Conservation (phyloP, 2,113 vertebrate genomes). For the Epinephelus cyanopodus region DNA sequence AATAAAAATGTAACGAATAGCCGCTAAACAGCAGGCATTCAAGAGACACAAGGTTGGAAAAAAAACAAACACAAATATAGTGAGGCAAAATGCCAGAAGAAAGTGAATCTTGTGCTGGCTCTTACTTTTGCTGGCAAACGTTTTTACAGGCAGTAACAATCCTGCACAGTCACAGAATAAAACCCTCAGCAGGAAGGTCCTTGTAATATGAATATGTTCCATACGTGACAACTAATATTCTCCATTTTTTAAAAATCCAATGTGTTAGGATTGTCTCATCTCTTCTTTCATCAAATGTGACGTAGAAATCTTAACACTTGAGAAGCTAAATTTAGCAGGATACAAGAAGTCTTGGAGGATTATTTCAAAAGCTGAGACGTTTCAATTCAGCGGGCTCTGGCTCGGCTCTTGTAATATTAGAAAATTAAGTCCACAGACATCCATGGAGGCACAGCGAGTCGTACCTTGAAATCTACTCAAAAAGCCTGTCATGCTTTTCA, state of each 20-base stretch:
- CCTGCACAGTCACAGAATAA: neutral
- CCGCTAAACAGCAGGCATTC: no score
- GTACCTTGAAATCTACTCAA: slow-evolving; percentile 40
- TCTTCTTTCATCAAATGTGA: neutral
- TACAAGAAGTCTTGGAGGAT: slow-evolving; percentile 14
- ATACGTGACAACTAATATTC: neutral
- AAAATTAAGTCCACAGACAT: slow-evolving; percentile 27
- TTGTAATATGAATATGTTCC: neutral
- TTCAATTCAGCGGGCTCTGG: slow-evolving; percentile 12
- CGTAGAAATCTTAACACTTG: neutral
- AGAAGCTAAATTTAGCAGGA: slow-evolving; percentile 12
- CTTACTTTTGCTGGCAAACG: no score
- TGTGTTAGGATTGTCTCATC: neutral
- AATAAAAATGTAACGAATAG: no score
- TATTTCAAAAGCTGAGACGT: slow-evolving; percentile 3
- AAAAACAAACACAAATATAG: no score
- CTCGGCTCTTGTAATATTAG: slow-evolving; percentile 6
- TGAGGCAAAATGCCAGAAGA: no score
- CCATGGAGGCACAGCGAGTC: neutral
- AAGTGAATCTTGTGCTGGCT: no score
- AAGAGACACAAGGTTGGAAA: no score
- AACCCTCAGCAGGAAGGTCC: neutral
- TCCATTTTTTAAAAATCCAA: neutral
- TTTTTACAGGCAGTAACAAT: no score
- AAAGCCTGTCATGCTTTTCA: slow-evolving; percentile 26